phyloP scores from a whole-genome alignment of 2,888 invertebrate genomes.

The Ellobium chinense region DNA sequence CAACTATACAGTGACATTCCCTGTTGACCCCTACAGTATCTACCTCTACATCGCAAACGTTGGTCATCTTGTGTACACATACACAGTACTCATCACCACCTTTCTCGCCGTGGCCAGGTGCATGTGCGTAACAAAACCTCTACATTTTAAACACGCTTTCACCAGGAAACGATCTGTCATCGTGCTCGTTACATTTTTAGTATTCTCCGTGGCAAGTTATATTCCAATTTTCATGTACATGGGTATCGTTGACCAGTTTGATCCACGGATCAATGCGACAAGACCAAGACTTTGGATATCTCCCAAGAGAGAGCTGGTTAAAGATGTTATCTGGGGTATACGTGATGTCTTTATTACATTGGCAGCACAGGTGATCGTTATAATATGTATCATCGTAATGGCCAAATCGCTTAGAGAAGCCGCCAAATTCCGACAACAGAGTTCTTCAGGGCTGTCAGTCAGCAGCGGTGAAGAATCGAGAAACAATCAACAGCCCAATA shows the following conservation, averaged over 20 bases:
- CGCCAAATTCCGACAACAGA: background rate
- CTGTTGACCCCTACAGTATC: constrained; percentile 14
- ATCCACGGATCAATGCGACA: background rate
- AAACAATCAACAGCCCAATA: too few species aligned
- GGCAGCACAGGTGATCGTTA: background rate
- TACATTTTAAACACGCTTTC: constrained; percentile 15
- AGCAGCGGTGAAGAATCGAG: too few species aligned
- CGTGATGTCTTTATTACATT: background rate
- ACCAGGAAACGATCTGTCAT: background rate
- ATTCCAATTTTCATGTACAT: background rate
- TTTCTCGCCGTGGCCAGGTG: constrained; percentile 34
- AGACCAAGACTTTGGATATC: background rate
- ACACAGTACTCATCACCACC: background rate
- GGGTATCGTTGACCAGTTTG: background rate
- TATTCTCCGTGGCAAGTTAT: background rate
- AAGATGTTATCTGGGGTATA: background rate
- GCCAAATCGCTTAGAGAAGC: background rate
- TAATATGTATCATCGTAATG: background rate
- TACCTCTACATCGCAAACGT: constrained; percentile 2
- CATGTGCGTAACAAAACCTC: constrained; percentile 23
- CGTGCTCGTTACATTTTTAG: background rate
- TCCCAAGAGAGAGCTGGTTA: background rate
- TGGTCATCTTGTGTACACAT: background rate
- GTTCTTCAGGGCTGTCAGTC: too few species aligned
- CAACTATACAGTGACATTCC: background rate